Evolutionary conservation across 2,888 invertebrate species (phyloP).

Genomic region (Isotomurus palustris): DNA sequence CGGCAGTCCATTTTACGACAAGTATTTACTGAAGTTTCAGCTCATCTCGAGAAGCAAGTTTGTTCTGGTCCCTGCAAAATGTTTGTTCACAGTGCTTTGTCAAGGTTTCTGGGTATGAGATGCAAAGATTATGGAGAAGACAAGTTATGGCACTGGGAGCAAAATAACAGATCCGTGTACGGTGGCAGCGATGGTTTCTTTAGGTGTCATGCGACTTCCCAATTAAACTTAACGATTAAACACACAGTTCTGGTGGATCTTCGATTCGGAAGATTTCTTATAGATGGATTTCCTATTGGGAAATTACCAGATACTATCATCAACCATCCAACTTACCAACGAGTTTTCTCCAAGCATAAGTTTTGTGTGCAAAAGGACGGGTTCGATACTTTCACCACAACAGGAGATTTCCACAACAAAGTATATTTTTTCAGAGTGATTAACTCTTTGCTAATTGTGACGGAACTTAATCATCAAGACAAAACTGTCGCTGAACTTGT

Average conservation of each 20-base stretch:
- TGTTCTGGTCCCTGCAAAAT: not conserved
- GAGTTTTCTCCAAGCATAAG: conserved; percentile 13
- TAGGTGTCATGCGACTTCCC: no score
- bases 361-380: conserved; percentile 12
- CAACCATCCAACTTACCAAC: not conserved
- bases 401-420: conserved; percentile 6
- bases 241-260: conserved; percentile 14
- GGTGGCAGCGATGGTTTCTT: no score
- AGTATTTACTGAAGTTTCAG: not conserved
- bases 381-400: conserved; percentile 4
- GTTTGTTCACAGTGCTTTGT: no score
- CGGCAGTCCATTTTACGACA: not conserved
- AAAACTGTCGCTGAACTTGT: conserved; percentile 4
- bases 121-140: no score
- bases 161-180: no score
- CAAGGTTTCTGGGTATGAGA: no score
- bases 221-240: no score
- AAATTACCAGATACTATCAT: conserved; percentile 7
- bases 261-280: conserved; percentile 16
- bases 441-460: not conserved
- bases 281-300: conserved; percentile 13
- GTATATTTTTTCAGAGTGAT: conserved; percentile 15
- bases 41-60: not conserved
- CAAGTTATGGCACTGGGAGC: no score
- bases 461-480: not conserved